Base-by-base conservation (phyloP, 1,140 invertebrate genomes). In the Hycleus cichorii region DNA sequence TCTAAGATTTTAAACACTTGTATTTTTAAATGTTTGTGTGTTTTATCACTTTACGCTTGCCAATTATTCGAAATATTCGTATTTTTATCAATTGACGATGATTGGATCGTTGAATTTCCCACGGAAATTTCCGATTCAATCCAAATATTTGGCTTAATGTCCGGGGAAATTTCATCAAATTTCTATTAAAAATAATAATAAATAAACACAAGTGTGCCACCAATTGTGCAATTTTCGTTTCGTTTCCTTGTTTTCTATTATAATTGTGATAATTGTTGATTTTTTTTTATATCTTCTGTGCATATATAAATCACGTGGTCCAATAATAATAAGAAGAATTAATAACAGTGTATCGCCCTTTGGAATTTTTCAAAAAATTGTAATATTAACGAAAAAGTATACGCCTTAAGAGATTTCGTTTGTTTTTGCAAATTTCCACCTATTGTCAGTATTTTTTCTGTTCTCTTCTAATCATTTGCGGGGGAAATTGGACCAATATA, bases 11-110 rank as follows among this genome's bases (percentile, higher is more conserved):
- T 66, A 61, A 66, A 62, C 45, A 62, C 64, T 66, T 72, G 67
- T 64, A 64, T 63, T 70, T 72, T 72, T 72, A 69, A 71, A 72
- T 72, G 70, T 72, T 72, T 71, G 70, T 69, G 70, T 71, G 70
- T 72, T 59, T 32, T 42, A 42, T 69, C 69, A 72, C 68, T 68
- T 70, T 69, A 58, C 64, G 69, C 67, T 70, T 69, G 68, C 66
- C 43, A 55, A 47, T 55, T 55, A 54, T 44, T 39, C 39, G 10
- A 39, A 39, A 39, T 10, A 39, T 39, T 39, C 39, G 6, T 7
- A 39, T 7, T 7, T 6, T 7, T 7, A 39, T 7, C 39, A 39
- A 39, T 39, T 39, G 39, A 39, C 39, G 10, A 10, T 18, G 18
- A 18, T 18, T 18, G 18, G 2, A 18, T 18, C 18, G 18, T 18